phyloP scores from a whole-genome alignment of 2,113 vertebrate genomes.

The Clarias gariepinus region DNA sequence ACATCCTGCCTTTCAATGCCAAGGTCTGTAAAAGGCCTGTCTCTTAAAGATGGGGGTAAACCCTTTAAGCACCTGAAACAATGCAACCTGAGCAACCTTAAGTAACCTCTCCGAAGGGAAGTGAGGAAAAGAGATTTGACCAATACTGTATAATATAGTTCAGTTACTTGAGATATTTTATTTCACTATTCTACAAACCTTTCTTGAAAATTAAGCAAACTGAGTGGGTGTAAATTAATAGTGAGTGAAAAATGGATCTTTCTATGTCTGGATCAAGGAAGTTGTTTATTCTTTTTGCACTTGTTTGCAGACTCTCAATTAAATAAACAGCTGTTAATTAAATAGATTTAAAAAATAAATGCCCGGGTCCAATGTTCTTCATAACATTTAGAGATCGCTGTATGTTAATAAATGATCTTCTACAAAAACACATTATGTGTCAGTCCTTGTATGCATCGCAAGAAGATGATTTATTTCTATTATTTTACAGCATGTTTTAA shows the following conservation, averaged over 20 bases:
- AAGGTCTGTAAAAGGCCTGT: slow-evolving; percentile 21
- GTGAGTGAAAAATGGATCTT: not conserved
- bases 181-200: not conserved
- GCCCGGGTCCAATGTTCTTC: not conserved
- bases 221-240: not conserved
- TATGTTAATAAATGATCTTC: not conserved
- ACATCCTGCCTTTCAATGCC: slow-evolving; percentile 45
- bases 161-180: not conserved
- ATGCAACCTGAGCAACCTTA: not conserved
- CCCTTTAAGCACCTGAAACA: slow-evolving; percentile 12
- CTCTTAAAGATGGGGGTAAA: not conserved
- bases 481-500: not conserved
- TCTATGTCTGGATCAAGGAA: not conserved
- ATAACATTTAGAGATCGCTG: not conserved
- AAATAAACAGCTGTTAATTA: not conserved
- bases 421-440: not conserved
- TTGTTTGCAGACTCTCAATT: not conserved
- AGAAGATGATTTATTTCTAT: not conserved
- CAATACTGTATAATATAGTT: not conserved
- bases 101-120: not conserved
- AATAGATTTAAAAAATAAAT: not conserved
- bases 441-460: not conserved
- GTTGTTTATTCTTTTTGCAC: not conserved
- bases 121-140: too few relatives aligned
- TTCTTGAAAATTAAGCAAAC: not conserved